These are phyloP conservation scores for Tholera decimalis DNA, from an alignment of 2,888 invertebrate species.

Conservation along the genomic window DNA sequence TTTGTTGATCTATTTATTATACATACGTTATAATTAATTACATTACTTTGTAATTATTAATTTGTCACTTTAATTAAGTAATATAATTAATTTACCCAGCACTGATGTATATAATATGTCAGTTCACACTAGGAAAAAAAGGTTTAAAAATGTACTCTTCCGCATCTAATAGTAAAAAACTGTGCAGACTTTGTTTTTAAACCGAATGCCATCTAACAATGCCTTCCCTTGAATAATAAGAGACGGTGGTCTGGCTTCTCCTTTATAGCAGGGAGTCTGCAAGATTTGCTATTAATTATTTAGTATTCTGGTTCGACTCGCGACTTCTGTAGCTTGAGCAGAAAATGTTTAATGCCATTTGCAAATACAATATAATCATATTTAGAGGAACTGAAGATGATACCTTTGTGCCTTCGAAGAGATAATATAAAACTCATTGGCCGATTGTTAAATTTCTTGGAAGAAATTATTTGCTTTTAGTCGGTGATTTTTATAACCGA, in stretches of 20 bases:
- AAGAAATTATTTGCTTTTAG: neutral
- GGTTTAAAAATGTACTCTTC: conserved; percentile 4
- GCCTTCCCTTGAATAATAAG: conserved; percentile 54
- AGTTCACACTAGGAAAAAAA: neutral
- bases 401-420: neutral
- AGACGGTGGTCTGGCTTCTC: conserved; percentile 37
- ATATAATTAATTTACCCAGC: neutral
- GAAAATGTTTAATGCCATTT: conserved; percentile 28
- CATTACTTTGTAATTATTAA: conserved; percentile 5
- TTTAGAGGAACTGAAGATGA: neutral
- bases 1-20: no score
- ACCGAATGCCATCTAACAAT: conserved; percentile 39
- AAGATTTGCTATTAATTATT: conserved; percentile 62
- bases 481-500: neutral
- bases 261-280: conserved; percentile 40
- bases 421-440: neutral
- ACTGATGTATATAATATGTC: neutral
- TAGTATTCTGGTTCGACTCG: conserved; percentile 41
- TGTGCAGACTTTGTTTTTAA: conserved; percentile 33
- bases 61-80: neutral
- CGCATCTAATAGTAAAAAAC: conserved; percentile 17
- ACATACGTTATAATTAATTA: neutral
- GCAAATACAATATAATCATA: conserved; percentile 25
- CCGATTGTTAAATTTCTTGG: neutral
- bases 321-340: conserved; percentile 13